phyloP scores from a whole-genome alignment of 1,140 invertebrate species.

The Aphelinus atriplicis region DNA sequence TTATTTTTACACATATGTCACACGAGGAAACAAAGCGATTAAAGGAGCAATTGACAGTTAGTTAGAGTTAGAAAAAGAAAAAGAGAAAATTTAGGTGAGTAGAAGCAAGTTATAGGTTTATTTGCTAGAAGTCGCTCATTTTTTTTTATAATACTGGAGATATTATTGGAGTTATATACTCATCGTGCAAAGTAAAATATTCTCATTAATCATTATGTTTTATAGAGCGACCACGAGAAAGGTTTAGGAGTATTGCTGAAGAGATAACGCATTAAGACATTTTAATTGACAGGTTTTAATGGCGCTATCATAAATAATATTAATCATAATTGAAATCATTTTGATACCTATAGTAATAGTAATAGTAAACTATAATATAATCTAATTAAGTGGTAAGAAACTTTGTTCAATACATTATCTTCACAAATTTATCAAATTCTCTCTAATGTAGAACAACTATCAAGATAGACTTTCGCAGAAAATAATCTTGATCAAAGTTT shows the following conservation, averaged over 20 bases:
- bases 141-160: neutral
- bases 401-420: conserved; percentile 14
- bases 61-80: conserved; percentile 58
- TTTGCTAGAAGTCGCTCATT: conserved; percentile 28
- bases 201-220: neutral
- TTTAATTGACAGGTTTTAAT: conserved; percentile 36
- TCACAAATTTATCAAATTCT: too few relatives aligned
- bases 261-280: conserved; percentile 35
- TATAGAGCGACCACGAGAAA: conserved; percentile 49
- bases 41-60: conserved; percentile 41
- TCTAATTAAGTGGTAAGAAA: neutral
- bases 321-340: conserved; percentile 21
- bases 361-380: conserved; percentile 2
- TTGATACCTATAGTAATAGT: conserved; percentile 11
- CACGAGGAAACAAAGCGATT: conserved; percentile 47
- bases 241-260: conserved; percentile 21
- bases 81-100: conserved; percentile 59
- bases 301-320: conserved; percentile 13
- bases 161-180: too few relatives aligned
- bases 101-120: conserved; percentile 52
- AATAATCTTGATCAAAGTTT: conserved; percentile 7
- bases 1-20: conserved; percentile 37
- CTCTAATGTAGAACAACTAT: too few relatives aligned
- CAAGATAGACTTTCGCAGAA: too few relatives aligned
- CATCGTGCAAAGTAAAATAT: too few relatives aligned